Evolutionary conservation across 2,888 invertebrate genomes (phyloP).

Genomic region (Archips crataeganus): DNA sequence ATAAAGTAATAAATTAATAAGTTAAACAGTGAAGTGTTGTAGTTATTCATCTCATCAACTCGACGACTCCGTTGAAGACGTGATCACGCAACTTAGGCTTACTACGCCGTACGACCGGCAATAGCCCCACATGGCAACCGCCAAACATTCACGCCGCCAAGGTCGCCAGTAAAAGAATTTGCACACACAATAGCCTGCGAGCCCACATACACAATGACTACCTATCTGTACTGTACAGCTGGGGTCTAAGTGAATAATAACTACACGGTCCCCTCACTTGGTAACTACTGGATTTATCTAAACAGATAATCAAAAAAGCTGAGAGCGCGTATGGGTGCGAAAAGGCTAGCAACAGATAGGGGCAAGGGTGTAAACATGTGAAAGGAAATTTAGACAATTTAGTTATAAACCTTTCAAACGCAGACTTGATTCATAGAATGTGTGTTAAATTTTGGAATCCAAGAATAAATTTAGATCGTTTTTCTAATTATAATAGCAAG

Average conservation of each 20-base stretch:
- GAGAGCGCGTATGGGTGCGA: slow-evolving; percentile 53
- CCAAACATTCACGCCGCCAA: slow-evolving; percentile 36
- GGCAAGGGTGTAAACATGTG: slow-evolving; percentile 34
- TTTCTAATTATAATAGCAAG: slow-evolving; percentile 83
- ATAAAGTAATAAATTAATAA: no score
- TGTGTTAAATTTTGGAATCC: slow-evolving; percentile 47
- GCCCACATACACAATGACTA: slow-evolving; percentile 33
- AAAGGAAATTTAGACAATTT: slow-evolving; percentile 13
- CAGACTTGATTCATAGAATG: slow-evolving; percentile 32
- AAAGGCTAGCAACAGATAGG: slow-evolving; percentile 53
- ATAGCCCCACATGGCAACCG: no score
- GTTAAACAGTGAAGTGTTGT: no score
- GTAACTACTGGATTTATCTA: slow-evolving; percentile 68
- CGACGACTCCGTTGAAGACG: no score
- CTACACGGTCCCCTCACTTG: slow-evolving; percentile 63
- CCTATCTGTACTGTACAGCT: slow-evolving; percentile 39
- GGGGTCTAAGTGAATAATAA: slow-evolving; percentile 69
- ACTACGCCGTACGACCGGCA: no score
- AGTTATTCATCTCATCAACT: no score
- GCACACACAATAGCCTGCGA: slow-evolving; percentile 33
- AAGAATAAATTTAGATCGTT: slow-evolving; percentile 72
- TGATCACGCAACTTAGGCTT: no score
- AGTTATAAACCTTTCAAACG: slow-evolving; percentile 20
- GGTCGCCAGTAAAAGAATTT: slow-evolving; percentile 36
- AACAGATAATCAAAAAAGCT: slow-evolving; percentile 67